These are phyloP conservation scores for Nansenia antarctica DNA, from an alignment of 2,113 vertebrate genomes.

Conservation along the genomic window DNA sequence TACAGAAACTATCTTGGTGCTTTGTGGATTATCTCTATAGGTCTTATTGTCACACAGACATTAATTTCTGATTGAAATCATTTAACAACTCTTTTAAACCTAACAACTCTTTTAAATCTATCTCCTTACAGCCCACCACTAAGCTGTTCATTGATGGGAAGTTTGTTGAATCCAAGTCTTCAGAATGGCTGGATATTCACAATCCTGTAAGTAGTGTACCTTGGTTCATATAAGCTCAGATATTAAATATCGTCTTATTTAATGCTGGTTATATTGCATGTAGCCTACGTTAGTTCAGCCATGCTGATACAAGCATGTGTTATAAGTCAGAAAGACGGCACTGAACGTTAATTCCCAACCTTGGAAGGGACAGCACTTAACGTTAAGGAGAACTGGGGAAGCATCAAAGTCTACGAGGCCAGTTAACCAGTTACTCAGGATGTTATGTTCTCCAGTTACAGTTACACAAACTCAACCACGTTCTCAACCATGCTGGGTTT, in stretches of 20 bases:
- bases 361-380: background rate
- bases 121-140: slow-evolving; percentile 80
- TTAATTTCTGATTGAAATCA: background rate
- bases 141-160: slow-evolving; percentile 97
- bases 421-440: slow-evolving; percentile 13
- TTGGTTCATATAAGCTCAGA: background rate
- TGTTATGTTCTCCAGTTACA: background rate
- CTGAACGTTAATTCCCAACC: too few relatives aligned
- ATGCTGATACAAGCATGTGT: background rate
- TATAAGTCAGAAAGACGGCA: background rate
- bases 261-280: too few relatives aligned
- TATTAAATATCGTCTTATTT: background rate
- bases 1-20: background rate
- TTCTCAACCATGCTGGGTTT: background rate
- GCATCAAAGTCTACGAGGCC: background rate
- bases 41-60: background rate
- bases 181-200: slow-evolving; percentile 94
- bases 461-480: background rate
- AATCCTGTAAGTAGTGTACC: slow-evolving; percentile 85
- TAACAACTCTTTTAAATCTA: background rate
- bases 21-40: background rate
- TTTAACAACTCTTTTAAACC: too few relatives aligned
- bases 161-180: slow-evolving; percentile 91
- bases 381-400: background rate
- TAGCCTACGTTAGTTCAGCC: too few relatives aligned